Percentiles rank a stretch among this genome's conserved stretches.
Conservation (phyloP, 2,888 invertebrate species). For the Sycophila texana region DNA sequence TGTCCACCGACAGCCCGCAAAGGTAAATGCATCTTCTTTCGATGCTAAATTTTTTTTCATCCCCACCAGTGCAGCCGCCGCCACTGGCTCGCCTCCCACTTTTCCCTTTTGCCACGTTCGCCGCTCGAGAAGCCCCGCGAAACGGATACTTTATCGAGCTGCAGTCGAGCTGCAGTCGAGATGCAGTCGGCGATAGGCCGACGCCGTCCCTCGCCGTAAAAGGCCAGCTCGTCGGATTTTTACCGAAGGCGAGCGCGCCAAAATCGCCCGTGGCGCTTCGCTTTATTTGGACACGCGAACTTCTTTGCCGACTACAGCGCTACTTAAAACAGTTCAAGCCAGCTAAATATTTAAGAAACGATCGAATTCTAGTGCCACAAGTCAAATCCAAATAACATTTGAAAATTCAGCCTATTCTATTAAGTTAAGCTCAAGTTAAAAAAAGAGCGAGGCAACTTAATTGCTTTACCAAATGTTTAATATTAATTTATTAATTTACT, state of each 20-base stretch:
- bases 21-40: slow-evolving; percentile 63
- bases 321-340: no score
- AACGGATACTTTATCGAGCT: background rate
- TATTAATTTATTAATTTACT: no score
- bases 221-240: slow-evolving; percentile 48
- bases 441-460: no score
- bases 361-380: no score
- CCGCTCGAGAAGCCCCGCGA: no score
- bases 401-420: no score
- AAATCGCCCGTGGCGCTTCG: background rate
- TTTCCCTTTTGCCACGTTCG: background rate
- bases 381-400: no score
- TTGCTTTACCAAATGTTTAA: no score
- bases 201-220: slow-evolving; percentile 37
- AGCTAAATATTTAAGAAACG: no score
- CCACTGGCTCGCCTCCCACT: background rate
- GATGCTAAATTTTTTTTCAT: background rate
- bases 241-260: slow-evolving; percentile 22
- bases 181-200: background rate
- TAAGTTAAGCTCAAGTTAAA: no score
- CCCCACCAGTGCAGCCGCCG: background rate
- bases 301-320: no score
- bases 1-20: slow-evolving; percentile 63
- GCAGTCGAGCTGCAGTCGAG: background rate
- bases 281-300: background rate